These are phyloP conservation scores for Stegostoma tigrinum DNA, from an alignment of 2,113 vertebrate genomes.

Conservation along the genomic window DNA sequence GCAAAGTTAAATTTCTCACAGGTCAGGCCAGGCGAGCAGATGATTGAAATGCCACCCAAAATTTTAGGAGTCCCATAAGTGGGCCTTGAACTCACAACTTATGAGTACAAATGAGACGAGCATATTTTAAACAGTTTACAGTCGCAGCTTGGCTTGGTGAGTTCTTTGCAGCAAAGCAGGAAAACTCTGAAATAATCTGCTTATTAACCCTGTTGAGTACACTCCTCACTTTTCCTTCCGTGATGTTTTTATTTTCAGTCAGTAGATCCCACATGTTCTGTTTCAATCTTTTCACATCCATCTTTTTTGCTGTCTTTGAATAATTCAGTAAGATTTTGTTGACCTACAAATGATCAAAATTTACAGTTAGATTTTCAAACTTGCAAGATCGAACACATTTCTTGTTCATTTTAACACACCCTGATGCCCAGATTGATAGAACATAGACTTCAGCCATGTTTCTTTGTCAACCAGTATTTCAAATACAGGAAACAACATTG, in stretches of 20 bases:
- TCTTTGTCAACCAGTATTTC: too few species aligned
- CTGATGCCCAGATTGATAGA: background rate
- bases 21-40: too few species aligned
- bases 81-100: background rate
- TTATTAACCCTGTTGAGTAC: background rate
- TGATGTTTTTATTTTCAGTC: conserved; percentile 46
- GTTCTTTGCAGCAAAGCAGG: background rate
- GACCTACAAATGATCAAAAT: conserved; percentile 57
- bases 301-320: conserved; percentile 80
- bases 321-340: conserved; percentile 81
- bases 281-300: conserved; percentile 89
- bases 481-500: too few species aligned
- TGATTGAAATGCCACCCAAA: too few species aligned
- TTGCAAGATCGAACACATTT: background rate
- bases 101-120: background rate
- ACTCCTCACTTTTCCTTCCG: conserved; percentile 47
- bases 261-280: conserved; percentile 81
- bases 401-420: background rate
- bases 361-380: background rate
- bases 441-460: background rate
- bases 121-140: background rate
- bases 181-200: too few species aligned
- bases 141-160: too few species aligned
- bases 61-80: background rate
- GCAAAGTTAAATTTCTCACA: too few species aligned